Conservation (phyloP, 2,797 vertebrate genomes). For the Eospalax fontanierii region DNA sequence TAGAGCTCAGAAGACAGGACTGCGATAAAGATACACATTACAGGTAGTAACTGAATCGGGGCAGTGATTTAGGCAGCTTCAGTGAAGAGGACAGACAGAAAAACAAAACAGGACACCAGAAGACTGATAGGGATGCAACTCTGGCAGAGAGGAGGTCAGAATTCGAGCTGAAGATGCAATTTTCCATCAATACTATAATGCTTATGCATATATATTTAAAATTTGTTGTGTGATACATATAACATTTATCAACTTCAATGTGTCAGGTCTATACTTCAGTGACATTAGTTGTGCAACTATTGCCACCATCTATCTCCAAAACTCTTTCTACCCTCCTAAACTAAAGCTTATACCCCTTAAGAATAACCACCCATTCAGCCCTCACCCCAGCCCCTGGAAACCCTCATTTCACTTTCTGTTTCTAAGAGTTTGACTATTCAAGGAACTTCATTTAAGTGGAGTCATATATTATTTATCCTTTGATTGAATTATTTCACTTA, state of each 20-base stretch:
- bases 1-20: conserved; percentile 33
- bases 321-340: conserved; percentile 32
- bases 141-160: not conserved
- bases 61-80: not conserved
- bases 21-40: not conserved
- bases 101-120: conserved; percentile 7
- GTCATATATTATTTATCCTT: not conserved
- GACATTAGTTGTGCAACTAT: not conserved
- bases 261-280: not conserved
- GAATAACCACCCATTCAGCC: not conserved
- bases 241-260: not conserved
- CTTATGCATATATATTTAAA: not conserved
- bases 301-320: not conserved
- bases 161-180: not conserved
- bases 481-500: conserved; percentile 20
- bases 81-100: not conserved
- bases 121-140: not conserved
- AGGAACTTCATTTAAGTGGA: conserved; percentile 1
- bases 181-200: not conserved
- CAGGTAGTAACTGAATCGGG: not conserved
- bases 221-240: not conserved
- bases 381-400: not conserved
- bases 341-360: not conserved
- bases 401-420: conserved; percentile 2
- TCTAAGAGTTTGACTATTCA: not conserved